Percentiles rank a stretch among this genome's conserved stretches.
Conservation (phyloP, 1,140 invertebrate species). For the Magallana gigas region DNA sequence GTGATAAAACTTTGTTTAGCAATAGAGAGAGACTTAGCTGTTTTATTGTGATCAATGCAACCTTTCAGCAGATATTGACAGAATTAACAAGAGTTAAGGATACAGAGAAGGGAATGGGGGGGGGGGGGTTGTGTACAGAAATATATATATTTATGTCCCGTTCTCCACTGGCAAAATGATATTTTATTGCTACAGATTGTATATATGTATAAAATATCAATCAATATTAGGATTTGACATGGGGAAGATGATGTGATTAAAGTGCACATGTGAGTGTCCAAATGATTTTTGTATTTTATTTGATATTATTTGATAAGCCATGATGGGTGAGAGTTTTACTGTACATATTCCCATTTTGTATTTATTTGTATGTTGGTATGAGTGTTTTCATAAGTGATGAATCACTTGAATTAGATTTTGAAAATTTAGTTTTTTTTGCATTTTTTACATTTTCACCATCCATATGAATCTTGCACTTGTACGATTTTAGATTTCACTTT, state of each 20-base stretch:
- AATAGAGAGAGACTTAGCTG: too few species aligned
- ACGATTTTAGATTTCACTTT: background rate
- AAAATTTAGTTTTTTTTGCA: background rate
- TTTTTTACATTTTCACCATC: background rate
- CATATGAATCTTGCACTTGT: background rate
- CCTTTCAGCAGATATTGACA: too few species aligned
- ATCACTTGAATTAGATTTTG: background rate
- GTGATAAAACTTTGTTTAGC: too few species aligned
- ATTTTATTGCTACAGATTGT: too few species aligned
- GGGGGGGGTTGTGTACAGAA: too few species aligned
- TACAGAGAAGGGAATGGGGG: too few species aligned
- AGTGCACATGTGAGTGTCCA: background rate
- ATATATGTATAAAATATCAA: background rate
- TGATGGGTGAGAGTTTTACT: background rate
- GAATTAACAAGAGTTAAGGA: too few species aligned
- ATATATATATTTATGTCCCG: too few species aligned
- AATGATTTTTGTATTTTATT: background rate
- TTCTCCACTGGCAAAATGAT: too few species aligned
- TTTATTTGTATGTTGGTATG: constrained; percentile 14
- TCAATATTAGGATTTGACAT: background rate
- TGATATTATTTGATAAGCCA: background rate
- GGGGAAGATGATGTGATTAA: background rate
- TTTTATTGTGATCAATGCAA: too few species aligned
- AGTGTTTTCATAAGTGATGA: constrained; percentile 9
- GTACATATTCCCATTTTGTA: background rate